Percentiles rank a stretch among this genome's conserved stretches.
phyloP scores from a whole-genome alignment of 2,888 invertebrate species.

The Morpho deidamia region DNA sequence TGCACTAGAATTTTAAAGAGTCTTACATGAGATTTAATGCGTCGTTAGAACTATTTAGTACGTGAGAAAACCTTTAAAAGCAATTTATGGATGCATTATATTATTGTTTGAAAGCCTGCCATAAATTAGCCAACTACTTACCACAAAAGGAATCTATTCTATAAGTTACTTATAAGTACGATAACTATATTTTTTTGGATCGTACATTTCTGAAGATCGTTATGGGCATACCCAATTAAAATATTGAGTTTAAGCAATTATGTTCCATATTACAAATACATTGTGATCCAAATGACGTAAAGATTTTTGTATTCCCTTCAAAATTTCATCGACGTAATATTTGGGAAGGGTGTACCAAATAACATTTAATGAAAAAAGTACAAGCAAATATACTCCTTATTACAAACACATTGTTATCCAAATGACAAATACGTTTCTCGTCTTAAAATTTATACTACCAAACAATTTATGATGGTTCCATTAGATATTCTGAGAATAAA shows the following conservation, averaged over 20 bases:
- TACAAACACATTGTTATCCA: background rate
- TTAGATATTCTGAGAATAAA: slow-evolving; percentile 8
- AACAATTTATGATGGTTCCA: slow-evolving; percentile 14
- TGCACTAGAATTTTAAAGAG: slow-evolving; percentile 20
- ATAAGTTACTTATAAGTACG: slow-evolving; percentile 13
- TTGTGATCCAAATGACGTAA: background rate
- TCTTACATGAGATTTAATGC: slow-evolving; percentile 9
- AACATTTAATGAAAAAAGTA: too few relatives aligned
- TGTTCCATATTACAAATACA: background rate
- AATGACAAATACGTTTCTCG: background rate
- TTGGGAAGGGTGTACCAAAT: too few relatives aligned
- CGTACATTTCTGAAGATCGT: slow-evolving; percentile 2
- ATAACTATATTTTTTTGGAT: background rate
- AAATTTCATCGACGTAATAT: too few relatives aligned
- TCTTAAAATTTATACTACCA: background rate
- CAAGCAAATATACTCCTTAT: background rate
- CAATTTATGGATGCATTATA: slow-evolving; percentile 6
- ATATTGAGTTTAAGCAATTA: background rate
- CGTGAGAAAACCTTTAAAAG: slow-evolving; percentile 22
- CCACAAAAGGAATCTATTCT: slow-evolving; percentile 8
- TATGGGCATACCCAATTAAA: background rate
- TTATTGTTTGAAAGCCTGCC: slow-evolving; percentile 8
- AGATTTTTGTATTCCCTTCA: too few relatives aligned
- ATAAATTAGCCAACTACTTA: slow-evolving; percentile 24
- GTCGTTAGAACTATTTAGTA: slow-evolving; percentile 14